phyloP scores from a whole-genome alignment of 2,113 vertebrate species.

The Dicentrarchus labrax region DNA sequence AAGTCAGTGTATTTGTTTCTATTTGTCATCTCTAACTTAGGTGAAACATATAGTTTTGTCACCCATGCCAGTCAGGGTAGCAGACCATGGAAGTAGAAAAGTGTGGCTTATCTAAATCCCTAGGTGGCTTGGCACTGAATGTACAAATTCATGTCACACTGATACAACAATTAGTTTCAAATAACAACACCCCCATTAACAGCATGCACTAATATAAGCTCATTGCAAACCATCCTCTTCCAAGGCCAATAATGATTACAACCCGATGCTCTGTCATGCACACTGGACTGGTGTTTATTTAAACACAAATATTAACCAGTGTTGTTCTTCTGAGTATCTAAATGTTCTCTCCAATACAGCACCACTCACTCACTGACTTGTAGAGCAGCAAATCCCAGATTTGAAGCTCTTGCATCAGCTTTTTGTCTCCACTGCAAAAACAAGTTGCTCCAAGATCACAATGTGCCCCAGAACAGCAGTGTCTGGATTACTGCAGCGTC shows the following conservation, averaged over 20 bases:
- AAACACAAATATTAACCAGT: slow-evolving; percentile 26
- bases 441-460: slow-evolving; percentile 30
- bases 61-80: neutral
- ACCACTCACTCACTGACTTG: slow-evolving; percentile 27
- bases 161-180: too few species aligned
- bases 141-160: slow-evolving; percentile 16
- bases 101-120: slow-evolving; percentile 6
- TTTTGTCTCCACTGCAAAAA: slow-evolving; percentile 22
- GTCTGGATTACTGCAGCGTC: slow-evolving; percentile 48
- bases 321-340: neutral
- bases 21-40: neutral
- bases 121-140: neutral
- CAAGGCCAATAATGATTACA: slow-evolving; percentile 12
- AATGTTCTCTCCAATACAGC: neutral
- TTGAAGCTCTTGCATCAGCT: slow-evolving; percentile 19
- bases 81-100: slow-evolving; percentile 8
- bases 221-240: neutral
- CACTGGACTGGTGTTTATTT: slow-evolving; percentile 26
- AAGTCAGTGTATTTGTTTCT: neutral
- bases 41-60: slow-evolving; percentile 15
- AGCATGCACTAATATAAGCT: neutral
- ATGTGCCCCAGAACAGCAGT: slow-evolving; percentile 37
- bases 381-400: slow-evolving; percentile 28
- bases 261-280: neutral
- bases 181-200: too few species aligned